Evolutionary conservation across 2,888 invertebrate genomes (phyloP).

Genomic region (Tethea ocularis): DNA sequence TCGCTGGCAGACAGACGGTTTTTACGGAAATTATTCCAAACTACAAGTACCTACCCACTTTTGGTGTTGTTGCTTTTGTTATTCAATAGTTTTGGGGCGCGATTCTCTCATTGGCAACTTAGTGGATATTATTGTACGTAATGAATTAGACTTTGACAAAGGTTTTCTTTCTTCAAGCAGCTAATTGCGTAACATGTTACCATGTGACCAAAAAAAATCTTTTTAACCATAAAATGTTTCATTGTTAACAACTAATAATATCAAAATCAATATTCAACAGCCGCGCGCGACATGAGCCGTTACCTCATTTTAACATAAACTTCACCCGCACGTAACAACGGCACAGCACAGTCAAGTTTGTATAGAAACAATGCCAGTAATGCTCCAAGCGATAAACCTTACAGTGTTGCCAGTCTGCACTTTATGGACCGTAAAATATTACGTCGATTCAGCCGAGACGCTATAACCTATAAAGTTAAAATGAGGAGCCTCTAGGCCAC

Average conservation of each 20-base stretch:
- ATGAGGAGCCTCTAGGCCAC: conserved; percentile 3
- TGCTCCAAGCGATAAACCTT: conserved; percentile 33
- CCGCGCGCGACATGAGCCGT: conserved; percentile 14
- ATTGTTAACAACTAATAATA: not conserved
- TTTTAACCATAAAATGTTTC: not conserved
- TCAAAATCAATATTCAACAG: conserved; percentile 13
- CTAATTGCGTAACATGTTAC: too few relatives aligned
- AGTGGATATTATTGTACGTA: too few relatives aligned
- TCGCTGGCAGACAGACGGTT: conserved; percentile 30
- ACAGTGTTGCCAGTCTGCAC: conserved; percentile 51
- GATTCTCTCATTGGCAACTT: too few relatives aligned
- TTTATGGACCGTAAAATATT: conserved; percentile 70
- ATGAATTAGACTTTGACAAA: too few relatives aligned
- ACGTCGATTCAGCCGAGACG: conserved; percentile 46
- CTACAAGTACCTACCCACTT: not conserved
- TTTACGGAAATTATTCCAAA: conserved; percentile 45
- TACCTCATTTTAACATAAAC: conserved; percentile 21
- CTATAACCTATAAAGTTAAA: conserved; percentile 34
- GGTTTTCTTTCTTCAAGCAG: too few relatives aligned
- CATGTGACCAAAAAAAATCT: too few relatives aligned
- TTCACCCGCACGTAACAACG: conserved; percentile 23
- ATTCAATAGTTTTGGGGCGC: too few relatives aligned
- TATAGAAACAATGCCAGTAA: conserved; percentile 59
- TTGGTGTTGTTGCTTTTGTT: not conserved
- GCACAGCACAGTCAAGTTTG: conserved; percentile 24